Evolutionary conservation across 2,797 vertebrate genomes (phyloP).

Genomic region (Darevskia mixta): DNA sequence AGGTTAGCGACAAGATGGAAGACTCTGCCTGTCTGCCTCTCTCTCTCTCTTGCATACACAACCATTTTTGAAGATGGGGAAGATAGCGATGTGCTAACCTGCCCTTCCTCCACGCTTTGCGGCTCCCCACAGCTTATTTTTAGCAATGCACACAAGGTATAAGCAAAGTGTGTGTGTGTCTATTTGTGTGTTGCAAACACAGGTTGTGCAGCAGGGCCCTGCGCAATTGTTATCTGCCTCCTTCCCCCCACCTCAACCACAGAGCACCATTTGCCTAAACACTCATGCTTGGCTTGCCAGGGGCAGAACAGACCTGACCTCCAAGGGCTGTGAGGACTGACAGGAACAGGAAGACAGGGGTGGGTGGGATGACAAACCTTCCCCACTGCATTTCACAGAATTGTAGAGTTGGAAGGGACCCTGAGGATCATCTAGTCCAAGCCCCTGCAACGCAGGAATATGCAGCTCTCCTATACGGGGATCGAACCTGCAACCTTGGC

Average conservation of each 20-base stretch:
- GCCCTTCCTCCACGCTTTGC: background rate
- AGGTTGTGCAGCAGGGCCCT: background rate
- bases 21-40: background rate
- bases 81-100: background rate
- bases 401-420: too few relatives aligned
- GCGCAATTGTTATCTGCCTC: background rate
- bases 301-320: background rate
- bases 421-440: too few relatives aligned
- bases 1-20: background rate
- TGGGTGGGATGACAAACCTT: background rate
- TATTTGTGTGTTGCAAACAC: background rate
- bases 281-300: background rate
- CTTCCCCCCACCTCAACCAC: background rate
- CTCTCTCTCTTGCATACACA: background rate
- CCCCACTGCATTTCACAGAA: background rate
- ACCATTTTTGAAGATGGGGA: background rate
- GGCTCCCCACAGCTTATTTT: constrained; percentile 24
- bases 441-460: too few relatives aligned
- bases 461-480: too few relatives aligned
- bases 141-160: background rate
- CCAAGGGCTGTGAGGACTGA: too few relatives aligned
- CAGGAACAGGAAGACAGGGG: background rate
- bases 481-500: too few relatives aligned
- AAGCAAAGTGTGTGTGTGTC: background rate
- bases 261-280: background rate